Conservation (phyloP, 2,888 invertebrate genomes). For the Byasa hedistus region DNA sequence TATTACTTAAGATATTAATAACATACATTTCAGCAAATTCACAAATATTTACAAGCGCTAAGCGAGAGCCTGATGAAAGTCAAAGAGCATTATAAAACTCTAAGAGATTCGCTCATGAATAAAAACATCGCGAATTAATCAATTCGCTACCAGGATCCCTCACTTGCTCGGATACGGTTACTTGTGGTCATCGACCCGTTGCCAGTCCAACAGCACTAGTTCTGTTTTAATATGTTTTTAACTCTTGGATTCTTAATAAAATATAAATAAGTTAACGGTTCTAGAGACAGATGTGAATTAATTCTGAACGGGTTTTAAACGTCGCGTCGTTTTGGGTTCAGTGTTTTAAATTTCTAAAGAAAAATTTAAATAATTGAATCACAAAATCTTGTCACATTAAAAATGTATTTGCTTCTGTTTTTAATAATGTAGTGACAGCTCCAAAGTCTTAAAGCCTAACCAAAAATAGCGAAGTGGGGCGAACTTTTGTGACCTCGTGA, state of each 20-base stretch:
- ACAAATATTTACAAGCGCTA: too few species aligned
- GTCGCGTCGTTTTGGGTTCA: too few species aligned
- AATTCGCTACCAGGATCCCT: constrained; percentile 17
- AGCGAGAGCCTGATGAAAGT: too few species aligned
- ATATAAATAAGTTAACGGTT: neutral
- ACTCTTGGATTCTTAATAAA: neutral
- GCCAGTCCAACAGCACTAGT: constrained; percentile 9
- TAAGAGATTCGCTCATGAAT: constrained; percentile 26
- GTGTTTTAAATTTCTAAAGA: too few species aligned
- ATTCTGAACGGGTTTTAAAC: too few species aligned
- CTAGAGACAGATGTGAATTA: neutral
- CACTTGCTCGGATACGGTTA: constrained; percentile 12
- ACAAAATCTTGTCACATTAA: too few species aligned
- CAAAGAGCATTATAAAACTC: constrained; percentile 3
- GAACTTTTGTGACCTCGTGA: constrained; percentile 1
- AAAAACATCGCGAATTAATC: constrained; percentile 27
- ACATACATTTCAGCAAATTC: too few species aligned
- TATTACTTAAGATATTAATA: too few species aligned
- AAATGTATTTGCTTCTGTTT: too few species aligned
- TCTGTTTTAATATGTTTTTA: constrained; percentile 18
- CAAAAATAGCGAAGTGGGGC: constrained; percentile 3
- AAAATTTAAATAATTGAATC: too few species aligned
- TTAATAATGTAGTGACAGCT: neutral
- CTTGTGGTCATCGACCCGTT: constrained; percentile 10
- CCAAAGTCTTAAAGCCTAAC: neutral